Conservation (phyloP, 2,797 vertebrate genomes). For the Sebastes kiyomatsui region DNA sequence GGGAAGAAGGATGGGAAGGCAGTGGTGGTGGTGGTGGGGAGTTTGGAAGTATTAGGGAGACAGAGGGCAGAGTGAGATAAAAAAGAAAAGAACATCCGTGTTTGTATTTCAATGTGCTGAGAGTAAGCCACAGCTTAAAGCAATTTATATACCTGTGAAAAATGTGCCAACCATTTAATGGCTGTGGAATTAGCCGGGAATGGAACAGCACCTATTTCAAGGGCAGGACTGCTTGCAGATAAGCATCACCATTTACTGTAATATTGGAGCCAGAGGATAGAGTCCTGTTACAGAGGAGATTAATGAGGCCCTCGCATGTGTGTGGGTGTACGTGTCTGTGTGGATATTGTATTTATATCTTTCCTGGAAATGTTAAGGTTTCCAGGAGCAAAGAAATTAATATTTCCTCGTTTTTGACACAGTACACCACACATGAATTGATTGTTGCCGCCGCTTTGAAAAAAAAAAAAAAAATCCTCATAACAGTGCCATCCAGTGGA, state of each 20-base stretch:
- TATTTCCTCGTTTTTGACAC: conserved; percentile 75
- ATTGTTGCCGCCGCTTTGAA: conserved; percentile 54
- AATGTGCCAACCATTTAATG: conserved; percentile 78
- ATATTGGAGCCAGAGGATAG: conserved; percentile 79
- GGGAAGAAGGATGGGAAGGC: conserved; percentile 52
- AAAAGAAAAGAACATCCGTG: conserved; percentile 67
- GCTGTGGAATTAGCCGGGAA: conserved; percentile 78
- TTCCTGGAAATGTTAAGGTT: conserved; percentile 76
- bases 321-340: conserved; percentile 42
- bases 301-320: conserved; percentile 68
- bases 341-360: conserved; percentile 81
- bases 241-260: conserved; percentile 83
- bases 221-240: conserved; percentile 79
- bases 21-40: conserved; percentile 1
- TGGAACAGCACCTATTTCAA: conserved; percentile 79
- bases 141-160: conserved; percentile 78
- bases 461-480: background rate
- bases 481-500: conserved; percentile 76
- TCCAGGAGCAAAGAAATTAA: conserved; percentile 73
- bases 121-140: conserved; percentile 77
- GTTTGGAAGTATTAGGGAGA: conserved; percentile 65
- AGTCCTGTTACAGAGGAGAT: conserved; percentile 81
- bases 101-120: conserved; percentile 78
- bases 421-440: conserved; percentile 67
- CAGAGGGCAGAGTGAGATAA: conserved; percentile 72